Base-by-base conservation (phyloP, 2,888 invertebrate genomes). In the Tachystola acroxantha region DNA sequence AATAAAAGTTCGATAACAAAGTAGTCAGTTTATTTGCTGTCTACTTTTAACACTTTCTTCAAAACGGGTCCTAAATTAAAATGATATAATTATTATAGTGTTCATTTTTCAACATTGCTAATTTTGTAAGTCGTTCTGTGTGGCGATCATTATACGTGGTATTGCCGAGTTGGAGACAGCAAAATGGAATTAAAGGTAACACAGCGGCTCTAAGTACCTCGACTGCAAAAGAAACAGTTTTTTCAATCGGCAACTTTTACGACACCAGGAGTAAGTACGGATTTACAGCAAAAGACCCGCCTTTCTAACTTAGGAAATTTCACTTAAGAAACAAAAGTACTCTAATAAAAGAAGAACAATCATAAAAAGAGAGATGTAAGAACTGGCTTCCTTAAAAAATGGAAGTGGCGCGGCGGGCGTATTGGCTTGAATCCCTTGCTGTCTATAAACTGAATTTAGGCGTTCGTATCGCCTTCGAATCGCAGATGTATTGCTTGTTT, bases 341-440 rank as follows among this genome's bases (percentile, higher is more conserved):
- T 80, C 68, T 69, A 84, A 84, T 84, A 84, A 84, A 84, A 84
- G 80, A 82, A 82, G 82, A 82, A 82, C 81, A 82, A 82, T 81
- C 79, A 82, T 84, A 82, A 82, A 82, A 74, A 72, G 69, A 55
- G 69, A 79, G 73, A 81, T 62, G 78, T 70, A 77, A 55, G 65
- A 64, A 70, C 57, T 67, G 62, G 69, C 54, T 76, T 70, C 61
- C 69, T 64, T 59, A 61, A 69, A 75, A 73, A 70, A 64, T 56
- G 52, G 50, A 46, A 51, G 51, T 60, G 55, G 53, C 37, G 43
- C 39, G 29, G 34, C 24, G 30, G 25, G 34, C 27, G 30, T 34
- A 41, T 40, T 29, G 41, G 19, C 25, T 20, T 13, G 11, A 32
- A 39, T 41, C 36, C 44, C 33, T 44, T 30, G 35, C 29, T 36